phyloP scores from a whole-genome alignment of 1,140 invertebrate species.

The Drosophila lacertosa region DNA sequence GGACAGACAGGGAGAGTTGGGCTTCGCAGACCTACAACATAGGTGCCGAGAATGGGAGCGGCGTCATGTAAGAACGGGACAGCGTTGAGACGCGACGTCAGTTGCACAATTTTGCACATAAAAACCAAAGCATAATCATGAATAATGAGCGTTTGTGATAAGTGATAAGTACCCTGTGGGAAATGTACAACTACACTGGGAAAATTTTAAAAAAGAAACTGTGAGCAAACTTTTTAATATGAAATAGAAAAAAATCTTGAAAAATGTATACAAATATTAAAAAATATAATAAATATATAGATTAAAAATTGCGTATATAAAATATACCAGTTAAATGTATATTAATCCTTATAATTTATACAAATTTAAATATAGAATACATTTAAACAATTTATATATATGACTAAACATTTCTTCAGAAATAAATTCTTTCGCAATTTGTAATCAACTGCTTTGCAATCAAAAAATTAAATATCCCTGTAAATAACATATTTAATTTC shows the following conservation, averaged over 20 bases:
- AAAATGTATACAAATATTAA: not conserved
- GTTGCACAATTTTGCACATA: conserved; percentile 83
- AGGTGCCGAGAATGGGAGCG: conserved; percentile 9
- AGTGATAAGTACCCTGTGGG: conserved; percentile 72
- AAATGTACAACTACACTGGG: conserved; percentile 50
- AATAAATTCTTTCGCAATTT: too few relatives aligned
- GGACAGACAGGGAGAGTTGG: conserved; percentile 15
- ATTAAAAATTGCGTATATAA: not conserved
- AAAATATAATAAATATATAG: not conserved
- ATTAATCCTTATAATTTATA: too few relatives aligned
- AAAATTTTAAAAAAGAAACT: not conserved
- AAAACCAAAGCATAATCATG: conserved; percentile 83
- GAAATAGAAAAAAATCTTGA: too few relatives aligned
- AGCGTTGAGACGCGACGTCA: conserved; percentile 47
- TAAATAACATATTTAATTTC: too few relatives aligned
- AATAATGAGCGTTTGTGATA: conserved; percentile 83
- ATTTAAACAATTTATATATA: too few relatives aligned
- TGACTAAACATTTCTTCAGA: too few relatives aligned
- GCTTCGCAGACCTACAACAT: conserved; percentile 25
- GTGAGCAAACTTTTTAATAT: too few relatives aligned
- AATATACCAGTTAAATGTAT: not conserved
- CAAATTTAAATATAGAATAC: too few relatives aligned
- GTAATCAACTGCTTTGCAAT: too few relatives aligned
- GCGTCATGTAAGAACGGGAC: conserved; percentile 42
- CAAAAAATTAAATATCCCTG: too few relatives aligned